Base-by-base conservation (phyloP, 2,113 vertebrate species). In the Lipophrys pholis region DNA sequence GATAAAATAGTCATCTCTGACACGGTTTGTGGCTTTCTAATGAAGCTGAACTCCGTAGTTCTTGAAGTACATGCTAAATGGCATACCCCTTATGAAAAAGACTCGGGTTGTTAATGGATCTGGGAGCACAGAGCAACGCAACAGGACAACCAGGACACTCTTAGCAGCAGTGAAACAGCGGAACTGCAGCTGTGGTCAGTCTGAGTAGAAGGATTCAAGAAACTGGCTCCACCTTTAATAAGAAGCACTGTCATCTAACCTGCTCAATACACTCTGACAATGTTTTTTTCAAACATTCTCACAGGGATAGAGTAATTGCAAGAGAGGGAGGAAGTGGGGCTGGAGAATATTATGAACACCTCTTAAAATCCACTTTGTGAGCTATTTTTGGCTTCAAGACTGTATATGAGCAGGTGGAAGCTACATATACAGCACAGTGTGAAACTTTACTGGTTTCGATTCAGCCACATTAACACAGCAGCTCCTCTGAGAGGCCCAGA, bases 241-340 rank as follows among this genome's bases (percentile, higher is more conserved):
- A 82, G 80, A 48, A 50, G 35, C 21, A 51, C 40, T 53, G 52
- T 50, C 50, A 56, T 81, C 73, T 59, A 45, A 12, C 7, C 17
- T 69, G 64, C 76, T 81, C 72, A 72, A 66, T 60, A 53, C 62
- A 30, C 53, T 62, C 72, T 39, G 60, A 82, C 82, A 48, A 39
- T 70, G 73, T 68, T 1, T 73, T 52, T 30, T 30, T 4, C 21
- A 30, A 72, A 38, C 73, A 61, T 57, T 66, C 76, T 85, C 65
- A 0, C 2, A 64, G 81, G 89, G 60, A 78, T 76, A 21, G 66
- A 62, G 74, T 89, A 81, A 89, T 87, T 82, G 67, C 84, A 54
- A 73, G 66, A 67, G 66, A 58, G 52, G 54, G 50, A 73, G 66
- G 58, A 15, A 41, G 35, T 59, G 62, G 66, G 54, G 57, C 80